These are phyloP conservation scores for Anastrepha ludens DNA, from an alignment of 1,140 invertebrate genomes.

Conservation along the genomic window DNA sequence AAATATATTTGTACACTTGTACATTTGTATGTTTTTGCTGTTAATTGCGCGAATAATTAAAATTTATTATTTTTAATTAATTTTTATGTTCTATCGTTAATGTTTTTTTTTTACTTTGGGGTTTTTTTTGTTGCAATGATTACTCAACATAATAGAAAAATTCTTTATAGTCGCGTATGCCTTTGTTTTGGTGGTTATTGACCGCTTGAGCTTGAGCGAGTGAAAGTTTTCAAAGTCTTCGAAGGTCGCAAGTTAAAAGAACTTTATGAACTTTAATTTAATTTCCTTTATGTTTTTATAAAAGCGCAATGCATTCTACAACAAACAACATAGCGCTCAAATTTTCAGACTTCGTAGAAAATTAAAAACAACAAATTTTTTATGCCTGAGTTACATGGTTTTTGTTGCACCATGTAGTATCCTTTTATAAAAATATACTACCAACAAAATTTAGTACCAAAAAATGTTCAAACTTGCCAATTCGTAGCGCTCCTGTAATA, in stretches of 20 bases:
- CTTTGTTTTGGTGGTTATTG: background rate
- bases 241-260: background rate
- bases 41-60: constrained; percentile 31
- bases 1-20: background rate
- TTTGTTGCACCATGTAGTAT: too few relatives aligned
- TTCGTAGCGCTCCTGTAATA: too few relatives aligned
- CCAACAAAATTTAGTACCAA: too few relatives aligned
- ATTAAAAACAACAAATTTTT: too few relatives aligned
- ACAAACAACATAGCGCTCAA: too few relatives aligned
- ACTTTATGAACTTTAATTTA: background rate
- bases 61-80: constrained; percentile 33
- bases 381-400: too few relatives aligned
- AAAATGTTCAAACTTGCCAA: too few relatives aligned
- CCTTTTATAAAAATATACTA: too few relatives aligned
- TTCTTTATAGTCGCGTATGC: background rate
- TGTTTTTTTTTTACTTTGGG: background rate
- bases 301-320: too few relatives aligned
- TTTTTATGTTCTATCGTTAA: constrained; percentile 6
- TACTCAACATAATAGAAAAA: constrained; percentile 9
- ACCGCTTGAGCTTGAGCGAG: background rate
- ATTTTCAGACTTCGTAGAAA: too few relatives aligned
- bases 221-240: background rate
- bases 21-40: background rate
- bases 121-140: background rate
- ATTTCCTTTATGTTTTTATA: too few relatives aligned